Base-by-base conservation (phyloP, 2,113 vertebrate genomes). In the Lota lota region DNA sequence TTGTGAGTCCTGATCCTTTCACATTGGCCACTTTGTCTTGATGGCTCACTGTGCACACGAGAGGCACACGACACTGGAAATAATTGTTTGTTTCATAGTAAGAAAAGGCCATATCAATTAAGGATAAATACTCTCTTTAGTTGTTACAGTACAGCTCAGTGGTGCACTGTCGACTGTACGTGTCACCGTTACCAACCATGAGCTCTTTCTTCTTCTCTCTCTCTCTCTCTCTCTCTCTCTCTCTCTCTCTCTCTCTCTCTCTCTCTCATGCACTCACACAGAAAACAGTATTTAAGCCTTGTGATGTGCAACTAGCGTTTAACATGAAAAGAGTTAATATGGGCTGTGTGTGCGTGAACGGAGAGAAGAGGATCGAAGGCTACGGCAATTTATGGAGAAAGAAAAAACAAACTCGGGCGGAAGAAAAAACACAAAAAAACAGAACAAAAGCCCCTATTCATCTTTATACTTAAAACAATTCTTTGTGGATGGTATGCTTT, bases 41-140 rank as follows among this genome's bases (percentile, higher is more conserved):
- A 85, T 83, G 69, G 90, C 91, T 90, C 77, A 89, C 91, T 91
- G 90, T 88, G 89, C 87, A 80, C 88, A 89, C 86, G 81, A 89
- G 88, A 89, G 83, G 82, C 79, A 36, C 89, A 89, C 70, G 15
- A 88, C 67, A 88, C 88, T 75, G 72, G 79, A 88, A 89, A 92
- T 93, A 92, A 93, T 92, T 92, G 90, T 91, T 91, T 90, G 90
- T 90, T 91, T 91, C 88, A 89, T 90, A 83, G 83, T 91, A 91
- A 92, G 90, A 92, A 92, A 40, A 91, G 90, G 88, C 88, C 90
- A 91, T 91, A 92, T 93, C 91, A 92, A 91, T 93, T 92, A 92
- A 91, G 88, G 85, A 87, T 92, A 90, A 92, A 92, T 89, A 89
- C 87, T 89, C 90, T 90, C 83, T 82, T 84, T 90, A 90, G 89